Evolutionary conservation across 2,113 vertebrate genomes (phyloP).

Genomic region (Perccottus glenii): DNA sequence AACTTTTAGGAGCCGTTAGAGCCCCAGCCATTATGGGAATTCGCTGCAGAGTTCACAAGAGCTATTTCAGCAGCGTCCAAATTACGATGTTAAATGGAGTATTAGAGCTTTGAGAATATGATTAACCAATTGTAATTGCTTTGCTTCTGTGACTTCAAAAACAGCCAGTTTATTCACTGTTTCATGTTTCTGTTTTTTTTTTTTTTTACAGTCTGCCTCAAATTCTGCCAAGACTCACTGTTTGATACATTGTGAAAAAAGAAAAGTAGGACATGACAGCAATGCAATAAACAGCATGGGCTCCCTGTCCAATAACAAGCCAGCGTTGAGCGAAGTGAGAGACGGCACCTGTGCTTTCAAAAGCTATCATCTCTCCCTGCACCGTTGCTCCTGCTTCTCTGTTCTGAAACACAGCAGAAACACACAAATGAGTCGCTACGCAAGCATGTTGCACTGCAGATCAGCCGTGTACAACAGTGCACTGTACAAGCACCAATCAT

Average conservation of each 20-base stretch:
- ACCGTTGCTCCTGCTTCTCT: conserved; percentile 40
- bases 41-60: conserved; percentile 63
- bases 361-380: conserved; percentile 48
- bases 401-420: conserved; percentile 39
- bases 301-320: conserved; percentile 26
- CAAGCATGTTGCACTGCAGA: conserved; percentile 52
- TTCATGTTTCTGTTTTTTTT: no score
- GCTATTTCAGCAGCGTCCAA: conserved; percentile 64
- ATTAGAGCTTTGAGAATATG: conserved; percentile 64
- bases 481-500: conserved; percentile 71
- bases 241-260: not conserved
- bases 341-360: conserved; percentile 48
- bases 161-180: conserved; percentile 32
- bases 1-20: conserved; percentile 62
- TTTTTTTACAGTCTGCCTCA: conserved; percentile 13
- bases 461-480: conserved; percentile 62
- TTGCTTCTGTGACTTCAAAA: conserved; percentile 57
- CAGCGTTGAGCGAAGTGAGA: conserved; percentile 23
- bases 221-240: conserved; percentile 8
- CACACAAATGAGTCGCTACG: conserved; percentile 47
- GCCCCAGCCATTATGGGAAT: conserved; percentile 64
- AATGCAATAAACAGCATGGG: conserved; percentile 10
- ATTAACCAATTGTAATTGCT: conserved; percentile 67
- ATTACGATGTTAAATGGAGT: conserved; percentile 69
- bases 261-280: conserved; percentile 6